A percentile compares a stretch with the other conserved stretches of the same genome.
These are phyloP conservation scores for Drosophila macrospina DNA, from an alignment of 2,888 invertebrate genomes.

Conservation along the genomic window DNA sequence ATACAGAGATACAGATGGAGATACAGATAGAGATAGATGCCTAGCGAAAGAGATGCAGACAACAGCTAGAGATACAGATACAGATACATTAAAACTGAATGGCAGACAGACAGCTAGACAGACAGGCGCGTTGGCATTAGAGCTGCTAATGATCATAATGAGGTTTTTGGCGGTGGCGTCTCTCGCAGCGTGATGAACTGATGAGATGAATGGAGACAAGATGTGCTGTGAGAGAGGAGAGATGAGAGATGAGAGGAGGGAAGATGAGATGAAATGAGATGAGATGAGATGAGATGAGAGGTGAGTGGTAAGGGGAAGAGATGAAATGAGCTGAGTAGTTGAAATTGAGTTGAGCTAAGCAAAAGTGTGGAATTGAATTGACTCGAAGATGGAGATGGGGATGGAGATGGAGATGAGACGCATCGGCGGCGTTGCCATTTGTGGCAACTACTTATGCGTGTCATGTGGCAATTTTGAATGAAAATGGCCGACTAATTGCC, in stretches of 20 bases:
- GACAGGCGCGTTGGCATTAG: conserved; percentile 38
- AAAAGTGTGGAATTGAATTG: conserved; percentile 24
- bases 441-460: conserved; percentile 69
- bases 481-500: conserved; percentile 68
- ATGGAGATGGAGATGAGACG: conserved; percentile 27
- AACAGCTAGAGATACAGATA: conserved; percentile 19
- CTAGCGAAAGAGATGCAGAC: neutral
- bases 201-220: neutral
- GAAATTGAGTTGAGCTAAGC: conserved; percentile 20
- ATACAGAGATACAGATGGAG: neutral
- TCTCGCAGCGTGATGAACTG: conserved; percentile 16
- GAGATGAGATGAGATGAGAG: conserved; percentile 15
- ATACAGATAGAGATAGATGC: conserved; percentile 9
- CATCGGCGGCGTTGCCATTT: conserved; percentile 41
- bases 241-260: neutral
- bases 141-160: conserved; percentile 58
- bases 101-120: neutral
- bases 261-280: conserved; percentile 8
- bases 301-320: neutral
- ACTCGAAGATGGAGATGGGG: conserved; percentile 2
- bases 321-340: conserved; percentile 26
- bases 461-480: conserved; percentile 69
- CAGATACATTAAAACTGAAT: neutral
- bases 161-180: conserved; percentile 31
- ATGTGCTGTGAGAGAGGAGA: too few species aligned